Percentiles rank a stretch among this genome's conserved stretches.
Conservation (phyloP, 1,140 invertebrate genomes). For the Metopolophium dirhodum region DNA sequence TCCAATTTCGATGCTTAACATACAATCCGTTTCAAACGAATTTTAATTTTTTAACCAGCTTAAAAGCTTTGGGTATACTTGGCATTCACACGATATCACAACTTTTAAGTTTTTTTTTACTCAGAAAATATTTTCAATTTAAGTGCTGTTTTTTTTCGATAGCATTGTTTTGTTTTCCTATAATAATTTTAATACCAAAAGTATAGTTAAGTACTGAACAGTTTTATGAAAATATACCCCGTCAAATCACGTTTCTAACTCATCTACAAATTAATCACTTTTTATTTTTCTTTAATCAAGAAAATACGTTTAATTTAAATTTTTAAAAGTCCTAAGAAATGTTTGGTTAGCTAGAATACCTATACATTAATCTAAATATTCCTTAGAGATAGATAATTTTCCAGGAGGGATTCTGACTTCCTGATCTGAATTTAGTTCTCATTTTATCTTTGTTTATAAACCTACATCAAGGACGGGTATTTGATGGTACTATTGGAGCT, state of each 20-base stretch:
- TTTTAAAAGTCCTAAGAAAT: neutral
- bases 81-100: neutral
- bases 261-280: neutral
- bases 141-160: neutral
- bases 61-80: neutral
- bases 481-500: neutral
- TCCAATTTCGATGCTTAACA: neutral
- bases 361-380: neutral
- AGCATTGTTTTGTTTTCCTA: neutral
- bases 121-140: neutral
- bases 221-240: neutral
- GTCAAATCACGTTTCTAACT: neutral
- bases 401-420: neutral
- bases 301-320: neutral
- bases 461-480: neutral
- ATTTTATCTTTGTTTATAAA: slow-evolving; percentile 13
- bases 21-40: neutral
- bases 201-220: neutral
- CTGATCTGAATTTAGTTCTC: neutral
- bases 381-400: neutral
- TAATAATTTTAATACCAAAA: neutral
- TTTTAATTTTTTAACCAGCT: neutral
- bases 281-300: slow-evolving; percentile 3
- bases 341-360: neutral
- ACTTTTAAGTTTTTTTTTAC: slow-evolving; percentile 3